These are phyloP conservation scores for Drosophila antonietae DNA, from an alignment of 2,888 invertebrate genomes.

Conservation along the genomic window DNA sequence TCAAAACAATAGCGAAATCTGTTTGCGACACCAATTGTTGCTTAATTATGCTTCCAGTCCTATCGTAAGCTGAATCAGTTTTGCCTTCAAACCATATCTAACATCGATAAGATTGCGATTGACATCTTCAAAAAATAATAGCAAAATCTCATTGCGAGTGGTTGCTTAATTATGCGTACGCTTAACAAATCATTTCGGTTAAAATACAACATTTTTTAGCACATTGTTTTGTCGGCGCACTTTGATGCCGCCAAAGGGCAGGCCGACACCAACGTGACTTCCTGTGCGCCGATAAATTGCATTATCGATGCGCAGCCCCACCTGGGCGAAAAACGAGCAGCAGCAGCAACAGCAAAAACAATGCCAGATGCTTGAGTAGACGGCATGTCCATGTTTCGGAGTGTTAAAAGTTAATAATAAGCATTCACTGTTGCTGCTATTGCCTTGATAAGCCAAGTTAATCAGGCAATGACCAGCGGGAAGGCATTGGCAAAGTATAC, in stretches of 20 bases:
- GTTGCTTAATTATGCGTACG: background rate
- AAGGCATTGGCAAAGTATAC: constrained; percentile 37
- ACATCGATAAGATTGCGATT: constrained; percentile 19
- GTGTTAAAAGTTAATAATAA: constrained; percentile 55
- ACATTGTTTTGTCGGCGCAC: constrained; percentile 44
- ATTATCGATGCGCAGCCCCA: constrained; percentile 64
- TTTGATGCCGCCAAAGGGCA: constrained; percentile 66
- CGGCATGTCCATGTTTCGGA: constrained; percentile 47
- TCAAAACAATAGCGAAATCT: constrained; percentile 17
- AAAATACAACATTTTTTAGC: constrained; percentile 42
- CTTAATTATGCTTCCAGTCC: background rate
- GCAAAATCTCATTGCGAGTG: constrained; percentile 19
- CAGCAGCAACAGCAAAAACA: constrained; percentile 22
- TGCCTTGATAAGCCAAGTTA: constrained; percentile 61
- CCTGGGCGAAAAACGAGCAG: constrained; percentile 50
- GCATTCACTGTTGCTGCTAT: constrained; percentile 20
- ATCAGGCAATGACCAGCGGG: constrained; percentile 56
- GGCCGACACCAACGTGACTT: constrained; percentile 74
- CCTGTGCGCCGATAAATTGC: constrained; percentile 66
- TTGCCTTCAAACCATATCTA: background rate
- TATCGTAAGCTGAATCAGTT: background rate
- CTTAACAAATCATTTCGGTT: constrained; percentile 29
- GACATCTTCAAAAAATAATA: constrained; percentile 40
- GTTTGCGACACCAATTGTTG: constrained; percentile 6
- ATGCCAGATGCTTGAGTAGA: constrained; percentile 67